A percentile compares a stretch with the other conserved stretches of the same genome.
These are phyloP conservation scores for Dimorphilus gyrociliatus DNA, from an alignment of 2,888 invertebrate species.

Conservation along the genomic window DNA sequence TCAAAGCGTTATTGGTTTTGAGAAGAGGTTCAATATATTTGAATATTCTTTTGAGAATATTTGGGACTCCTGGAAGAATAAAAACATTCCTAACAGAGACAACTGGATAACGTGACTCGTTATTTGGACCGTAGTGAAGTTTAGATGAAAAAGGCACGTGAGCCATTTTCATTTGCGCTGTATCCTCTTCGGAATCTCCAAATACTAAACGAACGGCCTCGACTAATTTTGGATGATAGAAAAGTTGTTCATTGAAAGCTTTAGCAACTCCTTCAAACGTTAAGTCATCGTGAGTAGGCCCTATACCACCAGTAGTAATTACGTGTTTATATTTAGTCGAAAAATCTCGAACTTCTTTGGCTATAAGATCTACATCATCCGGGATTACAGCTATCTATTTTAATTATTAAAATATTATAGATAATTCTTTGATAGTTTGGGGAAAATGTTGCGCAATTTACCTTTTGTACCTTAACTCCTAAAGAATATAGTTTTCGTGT, in stretches of 20 bases:
- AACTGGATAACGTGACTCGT: conserved; percentile 36
- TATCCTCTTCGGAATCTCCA: conserved; percentile 30
- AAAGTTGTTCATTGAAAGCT: conserved; percentile 37
- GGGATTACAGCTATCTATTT: conserved; percentile 48
- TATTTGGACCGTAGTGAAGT: conserved; percentile 42
- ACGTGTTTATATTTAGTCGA: conserved; percentile 49
- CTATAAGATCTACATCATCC: conserved; percentile 49
- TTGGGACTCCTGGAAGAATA: conserved; percentile 55
- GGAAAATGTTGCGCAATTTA: conserved; percentile 12
- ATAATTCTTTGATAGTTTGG: neutral
- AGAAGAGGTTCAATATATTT: too few relatives aligned
- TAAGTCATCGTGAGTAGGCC: conserved; percentile 61
- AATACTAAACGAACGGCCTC: conserved; percentile 36
- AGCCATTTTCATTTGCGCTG: conserved; percentile 8
- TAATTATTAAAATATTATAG: neutral
- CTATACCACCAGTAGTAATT: conserved; percentile 58
- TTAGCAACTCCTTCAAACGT: conserved; percentile 48
- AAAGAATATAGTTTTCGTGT: conserved; percentile 46
- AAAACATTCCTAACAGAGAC: conserved; percentile 47
- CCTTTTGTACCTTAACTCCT: conserved; percentile 48
- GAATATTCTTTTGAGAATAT: conserved; percentile 39
- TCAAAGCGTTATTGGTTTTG: conserved; percentile 19
- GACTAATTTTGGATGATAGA: conserved; percentile 35
- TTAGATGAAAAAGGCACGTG: conserved; percentile 39
- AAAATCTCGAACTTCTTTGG: conserved; percentile 47